Evolutionary conservation across 2,888 invertebrate genomes (phyloP).

Genomic region (Sarcophaga caerulescens): DNA sequence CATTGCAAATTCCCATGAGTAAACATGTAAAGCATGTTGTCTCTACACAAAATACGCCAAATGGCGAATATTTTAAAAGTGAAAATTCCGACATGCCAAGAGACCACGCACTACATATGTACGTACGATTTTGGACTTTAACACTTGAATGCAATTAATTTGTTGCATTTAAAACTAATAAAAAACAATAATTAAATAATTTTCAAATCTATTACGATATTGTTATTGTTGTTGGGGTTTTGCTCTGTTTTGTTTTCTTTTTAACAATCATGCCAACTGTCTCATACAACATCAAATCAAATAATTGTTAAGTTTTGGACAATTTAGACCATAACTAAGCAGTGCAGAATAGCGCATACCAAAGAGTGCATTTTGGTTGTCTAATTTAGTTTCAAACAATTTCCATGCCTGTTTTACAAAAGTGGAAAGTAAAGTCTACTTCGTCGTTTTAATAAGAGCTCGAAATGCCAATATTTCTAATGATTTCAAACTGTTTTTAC

Average conservation of each 20-base stretch:
- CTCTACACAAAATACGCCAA: neutral
- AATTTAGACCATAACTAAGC: neutral
- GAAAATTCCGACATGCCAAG: neutral
- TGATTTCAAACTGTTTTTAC: constrained; percentile 4
- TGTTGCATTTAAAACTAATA: constrained; percentile 22
- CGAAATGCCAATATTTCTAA: constrained; percentile 19
- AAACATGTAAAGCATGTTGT: constrained; percentile 18
- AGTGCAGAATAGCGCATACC: no score
- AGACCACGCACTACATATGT: neutral
- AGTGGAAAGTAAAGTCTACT: constrained; percentile 39
- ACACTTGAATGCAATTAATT: constrained; percentile 8
- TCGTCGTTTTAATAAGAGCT: constrained; percentile 13
- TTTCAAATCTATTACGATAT: constrained; percentile 30
- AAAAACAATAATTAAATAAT: constrained; percentile 33
- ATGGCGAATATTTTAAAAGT: neutral
- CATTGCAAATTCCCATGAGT: constrained; percentile 3
- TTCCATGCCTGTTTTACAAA: constrained; percentile 30
- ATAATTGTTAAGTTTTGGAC: neutral
- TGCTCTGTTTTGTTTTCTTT: neutral
- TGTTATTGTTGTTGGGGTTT: neutral
- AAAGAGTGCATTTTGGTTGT: no score
- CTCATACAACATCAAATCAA: neutral
- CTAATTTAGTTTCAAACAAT: constrained; percentile 24
- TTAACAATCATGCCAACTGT: neutral
- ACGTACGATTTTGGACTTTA: constrained; percentile 1